phyloP scores from a whole-genome alignment of 2,888 invertebrate genomes.

The Phasia obesa region DNA sequence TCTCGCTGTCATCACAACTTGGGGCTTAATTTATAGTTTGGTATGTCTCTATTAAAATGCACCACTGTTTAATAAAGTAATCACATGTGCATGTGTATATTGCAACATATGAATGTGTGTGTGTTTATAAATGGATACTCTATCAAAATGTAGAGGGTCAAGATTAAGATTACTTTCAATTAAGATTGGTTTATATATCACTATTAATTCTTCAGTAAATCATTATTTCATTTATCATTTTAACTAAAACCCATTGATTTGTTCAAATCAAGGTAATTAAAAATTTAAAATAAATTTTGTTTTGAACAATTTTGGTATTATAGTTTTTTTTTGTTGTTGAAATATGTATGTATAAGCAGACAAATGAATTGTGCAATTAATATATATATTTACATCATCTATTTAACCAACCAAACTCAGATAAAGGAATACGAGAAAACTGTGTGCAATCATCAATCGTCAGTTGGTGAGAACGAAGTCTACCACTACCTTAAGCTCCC shows the following conservation, averaged over 20 bases:
- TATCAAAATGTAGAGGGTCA: constrained; percentile 68
- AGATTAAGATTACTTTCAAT: constrained; percentile 71
- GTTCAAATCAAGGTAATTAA: constrained; percentile 50
- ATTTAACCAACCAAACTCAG: too few relatives aligned
- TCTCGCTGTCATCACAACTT: not conserved
- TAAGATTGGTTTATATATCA: constrained; percentile 68
- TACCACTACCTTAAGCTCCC: too few relatives aligned
- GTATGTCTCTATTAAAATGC: constrained; percentile 46
- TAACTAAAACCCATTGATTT: constrained; percentile 33
- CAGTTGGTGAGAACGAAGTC: too few relatives aligned
- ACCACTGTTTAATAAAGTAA: constrained; percentile 49
- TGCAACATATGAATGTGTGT: not conserved
- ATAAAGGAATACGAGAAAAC: too few relatives aligned
- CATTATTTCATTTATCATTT: constrained; percentile 28
- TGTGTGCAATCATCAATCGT: too few relatives aligned
- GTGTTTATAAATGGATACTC: constrained; percentile 36
- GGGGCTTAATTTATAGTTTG: constrained; percentile 21
- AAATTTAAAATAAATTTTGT: too few relatives aligned
- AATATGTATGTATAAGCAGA: not conserved
- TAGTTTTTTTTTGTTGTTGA: not conserved
- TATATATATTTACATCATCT: too few relatives aligned
- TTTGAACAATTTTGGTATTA: too few relatives aligned
- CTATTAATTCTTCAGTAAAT: constrained; percentile 41
- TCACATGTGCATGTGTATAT: constrained; percentile 17
- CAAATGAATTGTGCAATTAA: too few relatives aligned